Conservation (phyloP, 2,888 invertebrate species). For the Galerucella nymphaeae region DNA sequence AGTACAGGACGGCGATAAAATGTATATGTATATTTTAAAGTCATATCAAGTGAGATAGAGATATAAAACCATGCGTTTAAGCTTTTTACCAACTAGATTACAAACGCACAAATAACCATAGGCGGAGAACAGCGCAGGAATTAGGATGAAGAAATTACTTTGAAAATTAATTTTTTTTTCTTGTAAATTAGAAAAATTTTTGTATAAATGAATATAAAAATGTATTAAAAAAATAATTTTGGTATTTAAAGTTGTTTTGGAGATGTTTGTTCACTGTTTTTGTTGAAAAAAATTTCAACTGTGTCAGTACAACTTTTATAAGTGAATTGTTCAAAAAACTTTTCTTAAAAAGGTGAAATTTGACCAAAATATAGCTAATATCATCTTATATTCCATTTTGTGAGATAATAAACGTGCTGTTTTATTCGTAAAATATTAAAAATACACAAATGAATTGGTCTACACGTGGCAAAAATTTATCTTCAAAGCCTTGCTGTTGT, state of each 20-base stretch:
- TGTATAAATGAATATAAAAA: background rate
- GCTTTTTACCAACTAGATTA: background rate
- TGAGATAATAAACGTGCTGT: no score
- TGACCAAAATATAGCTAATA: no score
- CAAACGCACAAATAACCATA: background rate
- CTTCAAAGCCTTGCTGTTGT: background rate
- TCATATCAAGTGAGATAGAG: conserved; percentile 4
- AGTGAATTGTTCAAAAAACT: no score
- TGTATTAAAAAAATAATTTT: background rate
- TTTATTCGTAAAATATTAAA: background rate
- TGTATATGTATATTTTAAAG: background rate
- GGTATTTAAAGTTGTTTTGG: no score
- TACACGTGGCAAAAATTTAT: conserved; percentile 7
- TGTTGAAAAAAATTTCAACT: no score
- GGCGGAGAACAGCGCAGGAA: background rate
- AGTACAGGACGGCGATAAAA: background rate
- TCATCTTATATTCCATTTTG: no score
- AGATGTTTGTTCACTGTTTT: no score
- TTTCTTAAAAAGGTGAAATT: no score
- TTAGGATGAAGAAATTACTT: background rate
- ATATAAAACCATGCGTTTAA: background rate
- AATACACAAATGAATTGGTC: background rate
- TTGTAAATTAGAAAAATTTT: background rate
- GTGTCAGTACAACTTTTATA: no score
- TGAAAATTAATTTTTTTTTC: background rate